Evolutionary conservation across 2,797 vertebrate species (phyloP).

Genomic region (Lutra lutra): DNA sequence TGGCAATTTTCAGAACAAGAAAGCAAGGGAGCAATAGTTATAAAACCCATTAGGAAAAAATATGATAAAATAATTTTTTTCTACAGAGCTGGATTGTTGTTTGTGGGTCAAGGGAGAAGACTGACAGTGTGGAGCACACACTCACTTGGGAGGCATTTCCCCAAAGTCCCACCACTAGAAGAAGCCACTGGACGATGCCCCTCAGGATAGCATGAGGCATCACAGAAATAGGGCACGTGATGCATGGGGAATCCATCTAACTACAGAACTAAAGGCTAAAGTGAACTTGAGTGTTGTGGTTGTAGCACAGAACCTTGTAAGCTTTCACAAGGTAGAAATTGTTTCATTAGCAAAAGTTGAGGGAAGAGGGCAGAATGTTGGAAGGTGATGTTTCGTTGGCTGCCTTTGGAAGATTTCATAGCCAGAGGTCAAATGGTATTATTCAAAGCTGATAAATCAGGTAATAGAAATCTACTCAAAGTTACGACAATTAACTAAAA

Average conservation of each 20-base stretch:
- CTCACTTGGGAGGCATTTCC: neutral
- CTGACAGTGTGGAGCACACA: neutral
- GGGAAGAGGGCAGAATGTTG: too few species aligned
- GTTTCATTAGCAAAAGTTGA: neutral
- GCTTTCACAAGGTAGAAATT: neutral
- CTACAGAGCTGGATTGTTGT: neutral
- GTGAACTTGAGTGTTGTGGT: neutral
- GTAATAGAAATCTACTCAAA: neutral
- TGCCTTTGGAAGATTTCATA: neutral
- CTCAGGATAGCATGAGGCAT: neutral
- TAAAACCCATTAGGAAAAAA: neutral
- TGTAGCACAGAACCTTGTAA: neutral
- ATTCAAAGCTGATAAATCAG: neutral
- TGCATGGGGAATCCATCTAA: neutral
- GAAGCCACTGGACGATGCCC: neutral
- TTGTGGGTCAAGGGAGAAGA: neutral
- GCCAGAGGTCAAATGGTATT: neutral
- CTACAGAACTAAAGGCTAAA: neutral
- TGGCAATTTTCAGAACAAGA: neutral
- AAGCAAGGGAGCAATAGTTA: neutral
- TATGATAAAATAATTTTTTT: neutral
- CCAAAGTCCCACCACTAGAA: neutral
- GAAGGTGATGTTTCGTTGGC: neutral
- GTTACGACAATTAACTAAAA: neutral
- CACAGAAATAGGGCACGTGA: rapidly evolving